Conservation (phyloP, 2,113 vertebrate species). For the Paracanthobrama guichenoti region DNA sequence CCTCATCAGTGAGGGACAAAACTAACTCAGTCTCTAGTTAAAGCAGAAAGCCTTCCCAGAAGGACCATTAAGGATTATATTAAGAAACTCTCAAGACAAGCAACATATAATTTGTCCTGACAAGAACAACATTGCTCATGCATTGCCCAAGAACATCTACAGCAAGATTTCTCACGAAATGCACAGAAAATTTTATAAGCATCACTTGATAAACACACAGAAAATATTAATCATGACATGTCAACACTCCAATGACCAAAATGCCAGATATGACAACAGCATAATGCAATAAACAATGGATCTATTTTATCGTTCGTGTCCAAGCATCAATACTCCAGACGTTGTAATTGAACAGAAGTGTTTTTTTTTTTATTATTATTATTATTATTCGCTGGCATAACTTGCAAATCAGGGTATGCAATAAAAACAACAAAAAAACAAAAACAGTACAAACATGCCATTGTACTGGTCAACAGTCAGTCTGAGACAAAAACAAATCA, state of each 20-base stretch:
- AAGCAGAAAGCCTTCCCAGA: neutral
- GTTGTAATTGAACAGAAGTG: neutral
- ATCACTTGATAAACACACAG: no score
- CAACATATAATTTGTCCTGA: neutral
- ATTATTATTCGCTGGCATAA: conserved; percentile 21
- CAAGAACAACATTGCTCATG: neutral
- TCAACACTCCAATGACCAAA: neutral
- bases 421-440: neutral
- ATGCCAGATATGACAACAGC: neutral
- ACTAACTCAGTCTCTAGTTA: neutral
- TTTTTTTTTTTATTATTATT: conserved; percentile 11
- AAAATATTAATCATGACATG: neutral
- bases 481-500: neutral
- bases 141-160: neutral
- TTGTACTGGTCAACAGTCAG: conserved; percentile 25
- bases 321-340: neutral
- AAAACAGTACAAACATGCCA: conserved; percentile 41
- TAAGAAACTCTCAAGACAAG: conserved; percentile 4
- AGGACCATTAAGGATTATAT: neutral
- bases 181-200: neutral
- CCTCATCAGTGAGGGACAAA: neutral
- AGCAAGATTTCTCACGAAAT: neutral
- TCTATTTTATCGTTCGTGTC: neutral
- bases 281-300: neutral
- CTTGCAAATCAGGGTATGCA: conserved; percentile 49